Evolutionary conservation across 2,888 invertebrate species (phyloP), one percentile per base, ranked within the genome.

Genomic region (Lottia scabra): DNA sequence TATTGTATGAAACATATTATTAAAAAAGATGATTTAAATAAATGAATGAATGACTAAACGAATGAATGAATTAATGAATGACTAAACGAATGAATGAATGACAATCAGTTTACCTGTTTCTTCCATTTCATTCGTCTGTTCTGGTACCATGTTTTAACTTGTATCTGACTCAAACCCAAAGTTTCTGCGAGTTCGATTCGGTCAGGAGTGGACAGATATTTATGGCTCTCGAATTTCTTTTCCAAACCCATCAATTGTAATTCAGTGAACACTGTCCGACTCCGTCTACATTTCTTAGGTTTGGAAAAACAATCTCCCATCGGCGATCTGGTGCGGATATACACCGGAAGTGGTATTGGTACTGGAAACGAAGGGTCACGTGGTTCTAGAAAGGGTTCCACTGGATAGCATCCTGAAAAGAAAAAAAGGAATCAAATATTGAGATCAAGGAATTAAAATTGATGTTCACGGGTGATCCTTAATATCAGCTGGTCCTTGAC

Each of bases 91-190:
- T 38, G 38, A 8, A 38, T 38, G 10, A 38, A 38, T 62, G 0
- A 13, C 62, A 16, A 4, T 23, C 62, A 27, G 63, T 48, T 76
- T 72, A 90, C 91, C 86, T 89, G 88, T 80, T 91, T 90, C 78
- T 91, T 91, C 91, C 90, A 91, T 78, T 91, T 91, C 91, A 91
- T 91, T 64, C 91, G 78, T 64, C 91, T 75, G 81, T 91, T 91
- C 80, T 91, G 91, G 80, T 90, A 91, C 91, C 91, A 91, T 0
- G 91, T 91, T 78, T 91, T 91, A 19, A 91, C 90, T 75, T 91
- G 91, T 8, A 91, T 85, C 78, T 91, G 91, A 0, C 88, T 89
- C 45, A 91, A 84, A 0, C 89, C 90, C n/a, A 90, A 80, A 3
- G 84, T 84, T 19, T 88, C 85, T 3, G 91, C 90, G 66, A 91